phyloP scores from a whole-genome alignment of 1,140 invertebrate species.

The Heliconius melpomene region DNA sequence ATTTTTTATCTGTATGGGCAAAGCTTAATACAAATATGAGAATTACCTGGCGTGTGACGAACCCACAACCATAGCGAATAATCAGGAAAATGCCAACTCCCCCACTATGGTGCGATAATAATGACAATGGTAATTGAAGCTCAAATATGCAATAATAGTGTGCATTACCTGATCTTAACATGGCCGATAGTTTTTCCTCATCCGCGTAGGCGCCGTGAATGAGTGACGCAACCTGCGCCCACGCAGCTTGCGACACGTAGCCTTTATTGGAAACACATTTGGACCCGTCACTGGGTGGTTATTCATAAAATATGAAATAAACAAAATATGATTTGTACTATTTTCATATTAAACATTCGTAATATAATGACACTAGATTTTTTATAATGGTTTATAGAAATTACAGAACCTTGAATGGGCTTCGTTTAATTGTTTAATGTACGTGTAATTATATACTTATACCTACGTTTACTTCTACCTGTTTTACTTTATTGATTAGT shows the following conservation, averaged over 20 bases:
- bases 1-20: too few relatives aligned
- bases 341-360: too few relatives aligned
- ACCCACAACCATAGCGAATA: neutral
- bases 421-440: too few relatives aligned
- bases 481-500: too few relatives aligned
- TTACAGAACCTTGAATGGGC: too few relatives aligned
- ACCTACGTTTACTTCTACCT: too few relatives aligned
- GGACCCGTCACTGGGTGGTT: slow-evolving; percentile 31
- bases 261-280: slow-evolving; percentile 58
- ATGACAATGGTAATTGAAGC: neutral
- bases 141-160: slow-evolving; percentile 13
- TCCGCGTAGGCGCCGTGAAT: slow-evolving; percentile 39
- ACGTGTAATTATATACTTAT: too few relatives aligned
- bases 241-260: slow-evolving; percentile 42
- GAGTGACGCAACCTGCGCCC: slow-evolving; percentile 57
- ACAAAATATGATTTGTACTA: neutral
- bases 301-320: neutral
- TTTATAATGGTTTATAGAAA: too few relatives aligned
- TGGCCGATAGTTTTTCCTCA: slow-evolving; percentile 26
- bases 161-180: slow-evolving; percentile 12
- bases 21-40: too few relatives aligned
- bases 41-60: too few relatives aligned
- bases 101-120: neutral
- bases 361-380: too few relatives aligned
- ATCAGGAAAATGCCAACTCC: neutral